phyloP scores from a whole-genome alignment of 1,140 invertebrate species.

The Cyrtorhinus lividipennis region DNA sequence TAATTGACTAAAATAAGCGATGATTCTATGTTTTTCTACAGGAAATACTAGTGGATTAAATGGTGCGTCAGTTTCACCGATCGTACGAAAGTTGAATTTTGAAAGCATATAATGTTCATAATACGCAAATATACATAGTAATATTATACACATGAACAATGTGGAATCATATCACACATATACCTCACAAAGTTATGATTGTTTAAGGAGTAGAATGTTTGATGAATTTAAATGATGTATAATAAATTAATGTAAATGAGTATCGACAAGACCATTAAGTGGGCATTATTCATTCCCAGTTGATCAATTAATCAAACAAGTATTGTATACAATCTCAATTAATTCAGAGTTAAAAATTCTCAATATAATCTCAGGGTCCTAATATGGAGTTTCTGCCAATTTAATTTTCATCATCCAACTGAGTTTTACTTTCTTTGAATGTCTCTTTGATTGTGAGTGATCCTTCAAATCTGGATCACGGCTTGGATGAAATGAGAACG shows the following conservation, averaged over 20 bases:
- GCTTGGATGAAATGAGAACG: too few species aligned
- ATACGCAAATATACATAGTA: slow-evolving; percentile 12
- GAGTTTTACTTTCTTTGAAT: too few species aligned
- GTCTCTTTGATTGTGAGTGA: too few species aligned
- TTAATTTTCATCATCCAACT: too few species aligned
- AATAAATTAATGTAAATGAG: slow-evolving; percentile 3
- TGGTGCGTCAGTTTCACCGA: neutral
- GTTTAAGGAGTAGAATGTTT: slow-evolving; percentile 16
- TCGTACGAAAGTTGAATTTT: slow-evolving; percentile 8
- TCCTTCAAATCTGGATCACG: too few species aligned
- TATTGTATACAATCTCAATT: neutral
- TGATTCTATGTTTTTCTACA: slow-evolving; percentile 3
- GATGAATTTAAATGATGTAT: slow-evolving; percentile 7
- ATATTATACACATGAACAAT: slow-evolving; percentile 18
- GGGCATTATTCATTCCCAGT: slow-evolving; percentile 11
- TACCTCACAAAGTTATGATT: slow-evolving; percentile 19
- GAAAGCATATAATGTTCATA: slow-evolving; percentile 17
- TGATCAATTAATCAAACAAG: neutral
- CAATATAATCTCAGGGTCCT: neutral
- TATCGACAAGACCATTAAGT: neutral
- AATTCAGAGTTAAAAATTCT: neutral
- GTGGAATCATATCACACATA: slow-evolving; percentile 22
- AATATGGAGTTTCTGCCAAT: too few species aligned
- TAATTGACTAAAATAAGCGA: neutral
- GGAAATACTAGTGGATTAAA: neutral